phyloP scores from a whole-genome alignment of 2,797 vertebrate genomes.

The Coccyzus lansbergi region DNA sequence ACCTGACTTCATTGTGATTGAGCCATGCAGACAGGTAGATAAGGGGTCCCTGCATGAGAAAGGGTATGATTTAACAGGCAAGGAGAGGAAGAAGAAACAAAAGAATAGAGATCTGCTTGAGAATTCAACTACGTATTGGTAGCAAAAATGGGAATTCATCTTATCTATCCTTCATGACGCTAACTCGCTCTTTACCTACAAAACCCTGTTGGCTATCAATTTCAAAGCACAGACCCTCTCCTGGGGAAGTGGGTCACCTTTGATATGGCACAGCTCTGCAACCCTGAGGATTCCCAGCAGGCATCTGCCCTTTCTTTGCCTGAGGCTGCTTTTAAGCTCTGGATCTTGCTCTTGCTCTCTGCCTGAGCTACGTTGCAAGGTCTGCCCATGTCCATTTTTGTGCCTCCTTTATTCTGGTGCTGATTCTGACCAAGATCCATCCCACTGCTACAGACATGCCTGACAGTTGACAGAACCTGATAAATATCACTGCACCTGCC shows the following conservation, averaged over 20 bases:
- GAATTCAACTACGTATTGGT: neutral
- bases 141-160: neutral
- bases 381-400: neutral
- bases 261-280: neutral
- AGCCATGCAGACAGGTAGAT: neutral
- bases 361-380: neutral
- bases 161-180: neutral
- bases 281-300: neutral
- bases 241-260: neutral
- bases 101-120: neutral
- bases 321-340: neutral
- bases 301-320: neutral
- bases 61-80: neutral
- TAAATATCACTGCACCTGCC: neutral
- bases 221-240: neutral
- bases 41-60: accelerated
- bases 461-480: neutral
- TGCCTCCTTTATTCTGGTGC: neutral
- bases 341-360: neutral
- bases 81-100: neutral
- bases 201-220: neutral
- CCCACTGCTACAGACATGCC: accelerated
- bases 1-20: too few relatives aligned
- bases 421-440: neutral
- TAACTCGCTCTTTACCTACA: neutral